Base-by-base conservation (phyloP, 2,888 invertebrate species). In the Abrostola triplasia region DNA sequence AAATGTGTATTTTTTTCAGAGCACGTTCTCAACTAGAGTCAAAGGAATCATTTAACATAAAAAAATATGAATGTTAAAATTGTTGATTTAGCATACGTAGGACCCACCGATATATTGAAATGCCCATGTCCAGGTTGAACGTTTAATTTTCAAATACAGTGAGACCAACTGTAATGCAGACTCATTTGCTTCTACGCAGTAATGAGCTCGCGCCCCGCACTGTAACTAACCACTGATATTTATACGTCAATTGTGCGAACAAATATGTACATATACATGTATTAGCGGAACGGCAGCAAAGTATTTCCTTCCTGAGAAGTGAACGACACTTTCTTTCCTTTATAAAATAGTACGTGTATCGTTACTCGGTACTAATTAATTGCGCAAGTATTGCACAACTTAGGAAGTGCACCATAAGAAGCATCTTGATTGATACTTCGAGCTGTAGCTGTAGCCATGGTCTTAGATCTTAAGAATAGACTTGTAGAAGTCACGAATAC, bases 241-340 rank as follows among this genome's bases (percentile, higher is more conserved):
- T 12, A 51, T 11, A 50, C 38, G 40, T 41, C 76, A 76, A 76
- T 76, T 71, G 72, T 71, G 49, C 42, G 37, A 35, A 76, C 56
- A 55, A 60, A 55, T 67, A 73, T 70, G 81, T 68, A 57, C 61
- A 63, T 71, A 66, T 59, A 57, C 61, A 63, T 71, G 64, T 59
- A 78, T 69, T 67, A 60, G 11, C 64, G 50, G 50, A 77, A 67
- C 66, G 40, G 50, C 49, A 68, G 58, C 55, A 36, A 65, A 67
- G 59, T 35, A 52, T 51, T 81, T 81, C 80, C 81, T 83, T 77
- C 71, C 78, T 60, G 48, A 41, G 55, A 59, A 62, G 44, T 41
- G 11, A 61, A 70, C 60, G 71, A 73, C 73, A 81, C 82, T 81
- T 83, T 81, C 83, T 75, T 76, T 83, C 73, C 82, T 79, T 70